Conservation (phyloP, 2,888 invertebrate genomes). For the Tetranychus truncatus region DNA sequence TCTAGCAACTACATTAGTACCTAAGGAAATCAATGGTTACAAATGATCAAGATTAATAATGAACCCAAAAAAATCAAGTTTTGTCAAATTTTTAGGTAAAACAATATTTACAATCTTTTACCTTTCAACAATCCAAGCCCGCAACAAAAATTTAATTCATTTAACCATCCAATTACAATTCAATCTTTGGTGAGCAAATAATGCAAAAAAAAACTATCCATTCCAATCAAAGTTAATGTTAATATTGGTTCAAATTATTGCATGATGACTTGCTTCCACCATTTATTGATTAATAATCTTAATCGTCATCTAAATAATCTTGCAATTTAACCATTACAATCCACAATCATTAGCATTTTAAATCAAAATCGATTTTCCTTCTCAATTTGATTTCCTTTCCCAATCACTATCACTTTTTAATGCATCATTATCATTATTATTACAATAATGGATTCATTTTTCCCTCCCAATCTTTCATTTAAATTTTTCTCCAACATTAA, state of each 20-base stretch:
- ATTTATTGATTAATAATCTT: too few species aligned
- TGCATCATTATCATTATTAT: too few species aligned
- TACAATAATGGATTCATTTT: too few species aligned
- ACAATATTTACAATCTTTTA: too few species aligned
- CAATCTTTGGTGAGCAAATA: neutral
- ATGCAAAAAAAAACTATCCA: neutral
- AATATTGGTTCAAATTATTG: neutral
- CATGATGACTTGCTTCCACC: too few species aligned
- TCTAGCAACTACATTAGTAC: neutral
- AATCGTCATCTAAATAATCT: too few species aligned
- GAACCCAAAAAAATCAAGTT: neutral
- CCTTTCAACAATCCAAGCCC: too few species aligned
- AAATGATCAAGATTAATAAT: too few species aligned
- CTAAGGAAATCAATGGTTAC: neutral
- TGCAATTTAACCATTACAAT: too few species aligned
- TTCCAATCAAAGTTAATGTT: neutral
- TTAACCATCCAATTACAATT: neutral
- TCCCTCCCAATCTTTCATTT: too few species aligned
- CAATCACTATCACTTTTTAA: neutral
- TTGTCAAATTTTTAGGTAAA: neutral
- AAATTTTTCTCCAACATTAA: too few species aligned
- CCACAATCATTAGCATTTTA: neutral
- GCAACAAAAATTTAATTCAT: too few species aligned
- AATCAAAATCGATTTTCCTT: neutral
- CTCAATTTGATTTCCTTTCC: neutral